A percentile compares a stretch with the other conserved stretches of the same genome.
Evolutionary conservation across 2,797 vertebrate genomes (phyloP).

Genomic region (Acanthurus lineatus): DNA sequence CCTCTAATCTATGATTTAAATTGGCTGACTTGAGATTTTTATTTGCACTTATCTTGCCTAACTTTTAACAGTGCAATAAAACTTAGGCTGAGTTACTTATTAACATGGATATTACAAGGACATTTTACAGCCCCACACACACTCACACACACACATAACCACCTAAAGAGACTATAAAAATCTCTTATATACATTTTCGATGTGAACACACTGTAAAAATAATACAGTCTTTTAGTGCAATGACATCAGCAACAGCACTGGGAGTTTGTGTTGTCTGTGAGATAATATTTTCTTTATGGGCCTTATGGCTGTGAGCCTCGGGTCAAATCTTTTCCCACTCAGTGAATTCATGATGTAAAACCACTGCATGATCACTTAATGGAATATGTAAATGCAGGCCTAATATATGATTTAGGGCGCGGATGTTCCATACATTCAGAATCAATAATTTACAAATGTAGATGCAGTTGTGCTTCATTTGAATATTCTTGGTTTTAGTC

Average conservation of each 20-base stretch:
- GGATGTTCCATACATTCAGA: conserved; percentile 49
- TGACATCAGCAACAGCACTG: neutral
- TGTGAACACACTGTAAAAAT: conserved; percentile 1
- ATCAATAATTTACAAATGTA: conserved; percentile 64
- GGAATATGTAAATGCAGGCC: conserved; percentile 65
- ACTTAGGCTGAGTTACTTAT: neutral
- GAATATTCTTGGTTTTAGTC: too few species aligned
- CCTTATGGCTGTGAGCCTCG: conserved; percentile 28
- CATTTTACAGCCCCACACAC: conserved; percentile 10
- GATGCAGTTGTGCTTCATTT: conserved; percentile 1
- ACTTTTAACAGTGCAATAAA: conserved; percentile 19
- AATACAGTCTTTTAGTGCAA: conserved; percentile 10
- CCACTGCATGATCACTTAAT: conserved; percentile 50
- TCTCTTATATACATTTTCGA: neutral
- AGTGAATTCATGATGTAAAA: conserved; percentile 57
- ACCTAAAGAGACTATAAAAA: conserved; percentile 6
- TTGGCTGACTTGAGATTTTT: neutral
- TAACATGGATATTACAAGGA: conserved; percentile 19
- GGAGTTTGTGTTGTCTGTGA: conserved; percentile 30
- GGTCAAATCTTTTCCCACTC: conserved; percentile 52
- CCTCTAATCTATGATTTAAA: neutral
- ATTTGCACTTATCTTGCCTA: conserved; percentile 9
- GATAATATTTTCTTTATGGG: conserved; percentile 46
- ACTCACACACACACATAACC: neutral
- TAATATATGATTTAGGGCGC: conserved; percentile 65